Evolutionary conservation across 2,113 vertebrate species (phyloP).

Genomic region (Daphoenositta chrysoptera): DNA sequence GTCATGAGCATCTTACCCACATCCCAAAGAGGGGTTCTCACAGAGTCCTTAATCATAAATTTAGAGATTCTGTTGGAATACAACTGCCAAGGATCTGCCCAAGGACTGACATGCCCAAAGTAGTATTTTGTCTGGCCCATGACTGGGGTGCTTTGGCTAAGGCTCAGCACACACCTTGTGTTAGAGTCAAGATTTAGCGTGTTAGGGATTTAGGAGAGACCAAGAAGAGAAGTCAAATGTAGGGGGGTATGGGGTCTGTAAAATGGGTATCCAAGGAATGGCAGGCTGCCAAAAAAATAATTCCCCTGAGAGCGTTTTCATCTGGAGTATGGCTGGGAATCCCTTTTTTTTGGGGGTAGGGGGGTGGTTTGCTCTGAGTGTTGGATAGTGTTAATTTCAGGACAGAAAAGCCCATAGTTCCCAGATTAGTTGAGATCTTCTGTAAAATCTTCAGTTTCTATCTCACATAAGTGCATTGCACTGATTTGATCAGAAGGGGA

Average conservation of each 20-base stretch:
- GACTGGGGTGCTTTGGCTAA: background rate
- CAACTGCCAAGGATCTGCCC: background rate
- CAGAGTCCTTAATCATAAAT: background rate
- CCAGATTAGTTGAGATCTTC: background rate
- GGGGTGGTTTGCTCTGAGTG: background rate
- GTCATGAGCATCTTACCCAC: background rate
- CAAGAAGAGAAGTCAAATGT: background rate
- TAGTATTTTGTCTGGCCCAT: background rate
- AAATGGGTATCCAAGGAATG: background rate
- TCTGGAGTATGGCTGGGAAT: background rate
- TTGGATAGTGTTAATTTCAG: background rate
- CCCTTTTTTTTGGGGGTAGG: background rate
- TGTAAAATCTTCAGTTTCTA: background rate
- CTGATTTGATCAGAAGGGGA: background rate
- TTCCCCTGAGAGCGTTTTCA: background rate
- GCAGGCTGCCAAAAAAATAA: background rate
- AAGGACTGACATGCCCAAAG: background rate
- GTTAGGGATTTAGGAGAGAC: background rate
- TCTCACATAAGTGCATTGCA: background rate
- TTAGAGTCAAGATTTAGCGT: background rate
- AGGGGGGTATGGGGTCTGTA: background rate
- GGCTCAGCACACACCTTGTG: background rate
- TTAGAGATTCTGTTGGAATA: background rate
- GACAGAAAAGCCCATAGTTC: background rate
- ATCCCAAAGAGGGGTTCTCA: background rate